phyloP scores from a whole-genome alignment of 1,140 invertebrate species.

The Atta colombica region DNA sequence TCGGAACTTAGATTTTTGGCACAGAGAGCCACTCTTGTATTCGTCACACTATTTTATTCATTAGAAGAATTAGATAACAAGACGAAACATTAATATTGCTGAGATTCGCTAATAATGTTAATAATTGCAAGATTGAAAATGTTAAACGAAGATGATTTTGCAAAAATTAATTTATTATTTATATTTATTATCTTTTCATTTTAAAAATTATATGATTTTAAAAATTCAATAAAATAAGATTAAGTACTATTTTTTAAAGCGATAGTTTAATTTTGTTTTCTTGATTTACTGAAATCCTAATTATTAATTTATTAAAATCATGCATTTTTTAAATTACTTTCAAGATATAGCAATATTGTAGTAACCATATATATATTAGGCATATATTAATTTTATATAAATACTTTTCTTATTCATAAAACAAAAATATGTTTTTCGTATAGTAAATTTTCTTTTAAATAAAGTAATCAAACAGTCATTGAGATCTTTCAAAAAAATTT shows the following conservation, averaged over 20 bases:
- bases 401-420: not conserved
- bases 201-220: constrained; percentile 1
- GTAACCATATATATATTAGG: not conserved
- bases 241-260: not conserved
- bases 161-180: not conserved
- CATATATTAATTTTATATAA: not conserved
- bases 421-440: not conserved
- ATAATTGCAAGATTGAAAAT: too few species aligned
- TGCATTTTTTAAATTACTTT: not conserved
- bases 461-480: too few species aligned
- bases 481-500: too few species aligned
- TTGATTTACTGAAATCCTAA: not conserved
- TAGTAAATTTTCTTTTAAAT: not conserved
- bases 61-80: too few species aligned
- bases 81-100: too few species aligned
- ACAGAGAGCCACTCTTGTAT: too few species aligned
- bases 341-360: not conserved
- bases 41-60: too few species aligned
- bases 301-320: not conserved
- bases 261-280: not conserved
- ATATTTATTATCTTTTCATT: not conserved
- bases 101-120: too few species aligned
- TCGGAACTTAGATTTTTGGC: too few species aligned
- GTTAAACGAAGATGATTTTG: too few species aligned
- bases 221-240: not conserved